Evolutionary conservation across 2,113 vertebrate genomes (phyloP).

Genomic region (Oenanthe oenanthe): DNA sequence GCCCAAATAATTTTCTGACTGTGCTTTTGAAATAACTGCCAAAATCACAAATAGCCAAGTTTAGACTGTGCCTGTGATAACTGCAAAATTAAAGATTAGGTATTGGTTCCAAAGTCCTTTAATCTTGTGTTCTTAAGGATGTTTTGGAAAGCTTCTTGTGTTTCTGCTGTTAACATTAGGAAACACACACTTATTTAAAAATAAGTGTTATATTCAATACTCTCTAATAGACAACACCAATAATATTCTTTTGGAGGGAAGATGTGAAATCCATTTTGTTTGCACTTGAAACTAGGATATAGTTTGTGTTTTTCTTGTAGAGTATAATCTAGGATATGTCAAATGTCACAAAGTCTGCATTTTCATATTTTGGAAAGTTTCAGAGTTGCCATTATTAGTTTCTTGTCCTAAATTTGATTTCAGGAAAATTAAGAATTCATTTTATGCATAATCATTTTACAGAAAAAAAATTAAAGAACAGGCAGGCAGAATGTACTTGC

Average conservation of each 20-base stretch:
- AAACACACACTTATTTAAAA: not conserved
- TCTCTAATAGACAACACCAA: not conserved
- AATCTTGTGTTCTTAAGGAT: not conserved
- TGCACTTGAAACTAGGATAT: not conserved
- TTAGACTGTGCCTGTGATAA: constrained; percentile 13
- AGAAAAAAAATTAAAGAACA: not conserved
- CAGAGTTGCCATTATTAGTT: not conserved
- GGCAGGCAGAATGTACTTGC: not conserved
- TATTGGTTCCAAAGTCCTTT: constrained; percentile 15
- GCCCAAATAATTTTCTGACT: constrained; percentile 2
- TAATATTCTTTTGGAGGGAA: not conserved
- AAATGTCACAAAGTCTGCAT: not conserved
- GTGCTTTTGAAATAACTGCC: constrained; percentile 30
- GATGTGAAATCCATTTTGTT: not conserved
- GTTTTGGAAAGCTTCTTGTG: constrained; percentile 20
- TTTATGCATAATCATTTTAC: not conserved
- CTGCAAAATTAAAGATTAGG: not conserved
- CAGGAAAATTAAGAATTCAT: not conserved
- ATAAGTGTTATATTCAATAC: no score
- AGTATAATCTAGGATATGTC: not conserved
- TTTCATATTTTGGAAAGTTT: not conserved
- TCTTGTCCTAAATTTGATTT: not conserved
- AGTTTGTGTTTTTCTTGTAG: not conserved
- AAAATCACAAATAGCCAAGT: constrained; percentile 37
- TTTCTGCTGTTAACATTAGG: not conserved